A percentile compares a stretch with the other conserved stretches of the same genome.
Evolutionary conservation across 2,797 vertebrate species (phyloP).

Genomic region (Amblyraja radiata): DNA sequence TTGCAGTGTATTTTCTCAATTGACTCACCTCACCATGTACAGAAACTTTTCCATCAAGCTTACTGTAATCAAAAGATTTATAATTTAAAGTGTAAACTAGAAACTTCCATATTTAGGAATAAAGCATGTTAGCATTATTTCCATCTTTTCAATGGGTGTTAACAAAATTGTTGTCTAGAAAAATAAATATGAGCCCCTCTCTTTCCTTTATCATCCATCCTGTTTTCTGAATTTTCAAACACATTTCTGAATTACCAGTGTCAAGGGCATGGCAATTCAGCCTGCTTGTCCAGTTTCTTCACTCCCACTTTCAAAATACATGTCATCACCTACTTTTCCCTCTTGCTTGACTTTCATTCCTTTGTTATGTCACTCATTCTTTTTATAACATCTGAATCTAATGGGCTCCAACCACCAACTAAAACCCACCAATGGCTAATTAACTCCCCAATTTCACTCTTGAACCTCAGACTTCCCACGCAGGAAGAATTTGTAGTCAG

Average conservation of each 20-base stretch:
- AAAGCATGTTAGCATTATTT: background rate
- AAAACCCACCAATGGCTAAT: background rate
- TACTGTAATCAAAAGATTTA: constrained; percentile 53
- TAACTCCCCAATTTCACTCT: background rate
- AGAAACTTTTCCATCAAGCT: constrained; percentile 61
- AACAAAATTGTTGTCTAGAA: background rate
- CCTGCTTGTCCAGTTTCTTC: background rate
- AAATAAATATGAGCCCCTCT: background rate
- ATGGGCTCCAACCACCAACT: background rate
- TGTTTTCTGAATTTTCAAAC: background rate
- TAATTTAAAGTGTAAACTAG: constrained; percentile 22
- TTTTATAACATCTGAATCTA: background rate
- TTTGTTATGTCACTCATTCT: background rate
- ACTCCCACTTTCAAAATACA: background rate
- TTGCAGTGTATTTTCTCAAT: constrained; percentile 15
- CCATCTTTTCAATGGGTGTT: background rate
- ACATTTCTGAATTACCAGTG: background rate
- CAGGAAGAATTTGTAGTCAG: no score
- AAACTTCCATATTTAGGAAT: background rate
- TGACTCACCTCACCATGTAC: constrained; percentile 69
- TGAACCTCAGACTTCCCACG: background rate
- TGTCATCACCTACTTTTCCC: background rate
- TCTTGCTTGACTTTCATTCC: background rate
- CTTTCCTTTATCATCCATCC: background rate
- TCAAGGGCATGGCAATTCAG: background rate